Percentiles rank a stretch among this genome's conserved stretches.
phyloP scores from a whole-genome alignment of 1,140 invertebrate genomes.

The Drosophila miranda region DNA sequence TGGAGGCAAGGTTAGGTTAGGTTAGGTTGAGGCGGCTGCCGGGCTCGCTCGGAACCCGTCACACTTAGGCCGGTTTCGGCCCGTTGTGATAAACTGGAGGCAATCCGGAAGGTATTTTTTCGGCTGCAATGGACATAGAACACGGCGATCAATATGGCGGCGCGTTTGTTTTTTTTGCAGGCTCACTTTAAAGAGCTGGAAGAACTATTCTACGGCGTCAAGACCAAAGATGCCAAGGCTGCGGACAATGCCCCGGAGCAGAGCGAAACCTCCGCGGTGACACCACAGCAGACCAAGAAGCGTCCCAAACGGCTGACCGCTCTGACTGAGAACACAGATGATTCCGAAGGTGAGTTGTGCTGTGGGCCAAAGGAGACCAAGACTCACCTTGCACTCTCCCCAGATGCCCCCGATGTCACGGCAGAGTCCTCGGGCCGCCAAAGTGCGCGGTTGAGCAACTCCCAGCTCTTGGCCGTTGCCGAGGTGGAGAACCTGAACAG shows the following conservation, averaged over 20 bases:
- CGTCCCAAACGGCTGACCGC: conserved; percentile 63
- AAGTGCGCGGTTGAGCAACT: conserved; percentile 54
- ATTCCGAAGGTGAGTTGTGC: conserved; percentile 41
- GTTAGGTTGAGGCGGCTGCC: too few relatives aligned
- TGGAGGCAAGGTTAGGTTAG: too few relatives aligned
- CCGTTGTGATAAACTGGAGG: conserved; percentile 51
- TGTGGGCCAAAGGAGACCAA: background rate
- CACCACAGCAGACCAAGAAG: conserved; percentile 76
- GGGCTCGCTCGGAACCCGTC: too few relatives aligned
- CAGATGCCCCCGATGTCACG: background rate
- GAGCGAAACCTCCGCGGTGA: conserved; percentile 28
- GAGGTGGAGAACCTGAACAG: conserved; percentile 39
- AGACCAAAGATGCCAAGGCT: conserved; percentile 3
- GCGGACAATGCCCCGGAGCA: conserved; percentile 3
- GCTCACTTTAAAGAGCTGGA: conserved; percentile 56
- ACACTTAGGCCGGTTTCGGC: too few relatives aligned
- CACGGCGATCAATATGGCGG: conserved; percentile 13
- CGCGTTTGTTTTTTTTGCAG: conserved; percentile 24
- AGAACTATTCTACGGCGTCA: conserved; percentile 54
- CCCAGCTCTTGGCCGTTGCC: conserved; percentile 61
- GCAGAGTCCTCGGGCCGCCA: conserved; percentile 16
- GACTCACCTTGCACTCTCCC: too few relatives aligned
- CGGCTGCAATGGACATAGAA: too few relatives aligned
- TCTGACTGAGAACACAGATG: conserved; percentile 53
- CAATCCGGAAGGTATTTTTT: conserved; percentile 40